A percentile compares a stretch with the other conserved stretches of the same genome.
phyloP scores from a whole-genome alignment of 2,888 invertebrate species.

The Keiferia lycopersicella region DNA sequence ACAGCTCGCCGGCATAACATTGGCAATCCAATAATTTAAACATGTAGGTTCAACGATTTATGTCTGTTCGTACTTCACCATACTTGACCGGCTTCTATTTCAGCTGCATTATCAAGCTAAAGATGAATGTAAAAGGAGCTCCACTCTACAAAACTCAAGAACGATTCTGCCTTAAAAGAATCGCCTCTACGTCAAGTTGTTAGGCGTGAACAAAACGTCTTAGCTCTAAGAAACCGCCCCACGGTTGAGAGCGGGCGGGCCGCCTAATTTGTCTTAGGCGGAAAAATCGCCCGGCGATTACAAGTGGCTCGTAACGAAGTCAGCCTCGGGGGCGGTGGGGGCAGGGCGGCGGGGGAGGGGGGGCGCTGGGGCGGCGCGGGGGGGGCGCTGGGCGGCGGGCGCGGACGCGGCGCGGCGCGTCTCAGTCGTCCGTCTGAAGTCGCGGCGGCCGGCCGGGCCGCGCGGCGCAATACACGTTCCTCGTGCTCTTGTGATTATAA shows the following conservation, averaged over 20 bases:
- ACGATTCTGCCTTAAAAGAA: slow-evolving; percentile 25
- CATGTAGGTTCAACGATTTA: slow-evolving; percentile 35
- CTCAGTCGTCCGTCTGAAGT: slow-evolving; percentile 81
- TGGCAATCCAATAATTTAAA: slow-evolving; percentile 57
- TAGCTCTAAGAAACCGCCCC: slow-evolving; percentile 68
- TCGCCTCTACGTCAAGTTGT: slow-evolving; percentile 32
- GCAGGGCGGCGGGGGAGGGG: slow-evolving; percentile 43
- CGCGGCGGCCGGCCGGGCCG: slow-evolving; percentile 80
- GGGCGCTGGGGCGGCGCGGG: slow-evolving; percentile 38
- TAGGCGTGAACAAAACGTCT: slow-evolving; percentile 63
- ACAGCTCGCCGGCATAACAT: slow-evolving; percentile 69
- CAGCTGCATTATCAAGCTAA: background rate
- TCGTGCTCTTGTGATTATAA: slow-evolving; percentile 82
- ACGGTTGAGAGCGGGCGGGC: slow-evolving; percentile 60
- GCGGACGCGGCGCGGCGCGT: slow-evolving; percentile 59
- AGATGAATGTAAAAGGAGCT: slow-evolving; percentile 20
- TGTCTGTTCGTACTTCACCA: slow-evolving; percentile 26
- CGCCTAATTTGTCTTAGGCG: slow-evolving; percentile 81
- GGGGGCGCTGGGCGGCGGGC: slow-evolving; percentile 37
- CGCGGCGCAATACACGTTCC: slow-evolving; percentile 80
- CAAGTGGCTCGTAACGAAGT: slow-evolving; percentile 82
- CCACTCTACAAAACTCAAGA: slow-evolving; percentile 24
- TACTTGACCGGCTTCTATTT: slow-evolving; percentile 10
- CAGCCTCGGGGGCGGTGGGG: slow-evolving; percentile 55
- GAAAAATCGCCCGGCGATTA: slow-evolving; percentile 80